These are phyloP conservation scores for Halichondria panicea DNA, from an alignment of 37 sponge, comb jelly and placozoan species.

Conservation along the genomic window DNA sequence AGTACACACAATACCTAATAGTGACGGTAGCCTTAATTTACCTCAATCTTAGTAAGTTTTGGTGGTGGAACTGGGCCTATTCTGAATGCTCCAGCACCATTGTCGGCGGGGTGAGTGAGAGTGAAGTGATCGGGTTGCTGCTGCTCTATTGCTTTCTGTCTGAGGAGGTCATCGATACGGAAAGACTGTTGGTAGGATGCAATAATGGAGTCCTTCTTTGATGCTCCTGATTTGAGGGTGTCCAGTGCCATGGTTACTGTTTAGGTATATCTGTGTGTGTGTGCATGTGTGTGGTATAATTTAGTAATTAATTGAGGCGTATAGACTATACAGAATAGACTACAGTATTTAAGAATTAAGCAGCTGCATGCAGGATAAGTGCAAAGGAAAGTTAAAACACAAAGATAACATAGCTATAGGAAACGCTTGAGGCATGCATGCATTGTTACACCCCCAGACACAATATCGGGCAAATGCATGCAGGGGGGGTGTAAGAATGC, in stretches of 20 bases:
- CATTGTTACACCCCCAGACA: no score
- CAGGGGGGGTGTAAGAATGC: no score
- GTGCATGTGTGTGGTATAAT: not conserved
- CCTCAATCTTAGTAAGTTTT: not conserved
- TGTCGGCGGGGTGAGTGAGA: not conserved
- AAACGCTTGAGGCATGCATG: no score
- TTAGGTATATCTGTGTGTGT: not conserved
- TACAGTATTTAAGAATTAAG: not conserved
- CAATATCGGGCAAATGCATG: no score
- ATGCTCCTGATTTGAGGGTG: no score
- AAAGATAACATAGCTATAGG: no score
- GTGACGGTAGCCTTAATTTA: not conserved
- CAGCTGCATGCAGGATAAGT: no score
- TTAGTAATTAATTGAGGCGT: not conserved
- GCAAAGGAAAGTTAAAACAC: no score
- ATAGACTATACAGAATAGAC: not conserved
- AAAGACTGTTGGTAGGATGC: constrained; percentile 47
- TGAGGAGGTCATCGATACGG: constrained; percentile 46
- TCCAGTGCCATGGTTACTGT: not conserved
- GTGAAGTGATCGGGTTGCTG: constrained; percentile 49
- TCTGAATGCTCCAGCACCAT: no score
- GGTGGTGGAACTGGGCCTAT: not conserved
- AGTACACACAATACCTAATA: no score
- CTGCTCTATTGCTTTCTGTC: constrained; percentile 33
- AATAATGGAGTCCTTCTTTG: constrained; percentile 7